Percentiles rank a stretch among this genome's conserved stretches.
Evolutionary conservation across 2,888 invertebrate species (phyloP).

Genomic region (Cryptocheilus praepositus): DNA sequence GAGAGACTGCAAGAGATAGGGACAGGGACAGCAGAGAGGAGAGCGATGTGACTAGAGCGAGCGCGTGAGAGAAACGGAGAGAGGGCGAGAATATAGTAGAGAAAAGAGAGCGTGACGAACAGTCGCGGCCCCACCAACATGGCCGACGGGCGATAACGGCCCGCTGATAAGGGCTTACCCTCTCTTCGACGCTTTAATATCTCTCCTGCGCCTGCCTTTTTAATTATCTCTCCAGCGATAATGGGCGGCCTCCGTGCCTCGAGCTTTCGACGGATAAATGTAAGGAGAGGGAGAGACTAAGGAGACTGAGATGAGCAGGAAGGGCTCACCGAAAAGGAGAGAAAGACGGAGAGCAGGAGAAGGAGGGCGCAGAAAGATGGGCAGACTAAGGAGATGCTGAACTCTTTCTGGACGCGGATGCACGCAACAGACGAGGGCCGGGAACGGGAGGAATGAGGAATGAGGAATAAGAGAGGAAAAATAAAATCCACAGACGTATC

Average conservation of each 20-base stretch:
- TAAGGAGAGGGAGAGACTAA: constrained; percentile 40
- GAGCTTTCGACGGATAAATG: constrained; percentile 61
- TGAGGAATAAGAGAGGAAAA: constrained; percentile 26
- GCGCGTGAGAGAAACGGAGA: constrained; percentile 10
- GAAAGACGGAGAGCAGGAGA: background rate
- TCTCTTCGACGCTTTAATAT: constrained; percentile 58
- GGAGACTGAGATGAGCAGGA: constrained; percentile 8
- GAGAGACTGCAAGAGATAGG: background rate
- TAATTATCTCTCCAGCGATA: constrained; percentile 69
- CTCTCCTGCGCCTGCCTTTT: constrained; percentile 64
- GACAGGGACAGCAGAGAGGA: constrained; percentile 9
- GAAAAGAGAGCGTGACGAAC: constrained; percentile 25
- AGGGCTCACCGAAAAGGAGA: constrained; percentile 17
- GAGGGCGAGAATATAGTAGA: background rate
- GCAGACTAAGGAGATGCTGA: constrained; percentile 28
- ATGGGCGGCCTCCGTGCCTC: constrained; percentile 61
- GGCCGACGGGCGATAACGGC: constrained; percentile 65
- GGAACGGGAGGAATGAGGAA: background rate
- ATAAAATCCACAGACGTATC: constrained; percentile 41
- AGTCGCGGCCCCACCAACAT: constrained; percentile 52
- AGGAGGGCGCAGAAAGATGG: constrained; percentile 1
- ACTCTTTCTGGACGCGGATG: constrained; percentile 38
- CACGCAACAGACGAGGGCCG: background rate
- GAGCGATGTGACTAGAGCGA: background rate
- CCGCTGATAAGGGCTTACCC: constrained; percentile 67